Evolutionary conservation across 2,797 vertebrate species (phyloP), one percentile per base, ranked within the genome.

Genomic region (Octomys mimax): DNA sequence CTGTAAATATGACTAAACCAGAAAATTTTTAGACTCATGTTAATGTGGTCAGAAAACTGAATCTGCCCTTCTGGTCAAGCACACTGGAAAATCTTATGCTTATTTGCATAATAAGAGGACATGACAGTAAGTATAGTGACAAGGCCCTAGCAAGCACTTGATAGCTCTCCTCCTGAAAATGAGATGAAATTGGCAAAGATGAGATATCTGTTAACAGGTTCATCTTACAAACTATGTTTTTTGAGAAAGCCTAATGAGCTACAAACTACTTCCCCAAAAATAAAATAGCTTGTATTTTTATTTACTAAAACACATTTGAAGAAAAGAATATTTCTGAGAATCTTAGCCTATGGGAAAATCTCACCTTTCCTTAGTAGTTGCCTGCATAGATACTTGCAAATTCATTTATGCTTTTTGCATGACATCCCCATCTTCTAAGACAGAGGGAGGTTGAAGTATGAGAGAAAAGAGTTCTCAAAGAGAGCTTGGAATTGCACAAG

Each of bases 391-490:
- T 80, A 85, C 91, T 91, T 90, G 16, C 19, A 90, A 80, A 42
- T 81, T 96, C 0, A 54, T 96, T 97, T 87, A 88, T 82, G 89
- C 39, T 88, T 11, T 96, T 84, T 91, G 80, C 26, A 62, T 1
- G 82, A 13, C 0, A 89, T 82, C 70, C 5, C 52, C 2, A 79
- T 49, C 77, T 95, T 94, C 14, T 79, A 54, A 87, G 77, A 96
- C 89, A 75, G 28, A 95, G 59, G 73, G 73, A 5, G 13, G 42
- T 87, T 82, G 93, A 96, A 95, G 95, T 13, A 36, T 83, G 33
- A 95, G 33, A 93, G 26, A 89, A 97, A 96, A 68, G 13, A 79
- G 75, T 96, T 97, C 81, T 94, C 49, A 73, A 11, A 54, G 39
- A 86, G 54, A 96, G 91, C 19, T 62, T 86, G n/a, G 77, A 89